Conservation (phyloP, 1,140 invertebrate genomes). For the Yoshiicerus persimilis region DNA sequence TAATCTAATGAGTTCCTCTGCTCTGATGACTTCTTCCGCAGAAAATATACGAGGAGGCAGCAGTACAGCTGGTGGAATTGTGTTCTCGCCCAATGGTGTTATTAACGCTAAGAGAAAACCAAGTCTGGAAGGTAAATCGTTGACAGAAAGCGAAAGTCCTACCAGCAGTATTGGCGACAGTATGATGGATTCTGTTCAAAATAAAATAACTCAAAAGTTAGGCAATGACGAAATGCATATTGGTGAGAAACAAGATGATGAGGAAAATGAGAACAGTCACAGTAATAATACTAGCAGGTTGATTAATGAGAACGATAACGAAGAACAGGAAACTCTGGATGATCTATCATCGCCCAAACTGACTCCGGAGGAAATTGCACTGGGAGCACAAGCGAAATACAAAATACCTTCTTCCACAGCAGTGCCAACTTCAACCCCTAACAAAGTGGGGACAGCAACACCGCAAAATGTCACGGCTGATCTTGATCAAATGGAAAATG, state of each 20-base stretch:
- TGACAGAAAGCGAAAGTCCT: slow-evolving; percentile 9
- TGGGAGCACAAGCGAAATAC: background rate
- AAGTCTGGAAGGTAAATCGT: background rate
- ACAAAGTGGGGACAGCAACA: background rate
- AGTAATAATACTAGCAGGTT: background rate
- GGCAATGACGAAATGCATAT: background rate
- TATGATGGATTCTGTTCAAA: slow-evolving; percentile 44
- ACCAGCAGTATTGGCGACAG: slow-evolving; percentile 37
- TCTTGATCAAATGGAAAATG: background rate
- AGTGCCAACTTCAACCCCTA: background rate
- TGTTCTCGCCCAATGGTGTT: background rate
- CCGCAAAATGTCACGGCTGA: background rate
- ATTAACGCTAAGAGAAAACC: background rate
- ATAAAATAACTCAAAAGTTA: background rate
- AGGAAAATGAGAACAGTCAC: background rate
- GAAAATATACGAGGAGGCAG: background rate
- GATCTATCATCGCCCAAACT: slow-evolving; percentile 1
- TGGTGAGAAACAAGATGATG: background rate
- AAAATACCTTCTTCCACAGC: background rate
- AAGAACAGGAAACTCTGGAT: background rate
- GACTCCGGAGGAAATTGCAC: background rate
- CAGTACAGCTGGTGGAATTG: background rate
- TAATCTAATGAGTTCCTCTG: background rate
- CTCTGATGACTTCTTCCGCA: background rate
- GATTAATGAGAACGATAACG: slow-evolving; percentile 24